These are phyloP conservation scores for Masticophis lateralis DNA, from an alignment of 2,797 vertebrate genomes.

Conservation along the genomic window DNA sequence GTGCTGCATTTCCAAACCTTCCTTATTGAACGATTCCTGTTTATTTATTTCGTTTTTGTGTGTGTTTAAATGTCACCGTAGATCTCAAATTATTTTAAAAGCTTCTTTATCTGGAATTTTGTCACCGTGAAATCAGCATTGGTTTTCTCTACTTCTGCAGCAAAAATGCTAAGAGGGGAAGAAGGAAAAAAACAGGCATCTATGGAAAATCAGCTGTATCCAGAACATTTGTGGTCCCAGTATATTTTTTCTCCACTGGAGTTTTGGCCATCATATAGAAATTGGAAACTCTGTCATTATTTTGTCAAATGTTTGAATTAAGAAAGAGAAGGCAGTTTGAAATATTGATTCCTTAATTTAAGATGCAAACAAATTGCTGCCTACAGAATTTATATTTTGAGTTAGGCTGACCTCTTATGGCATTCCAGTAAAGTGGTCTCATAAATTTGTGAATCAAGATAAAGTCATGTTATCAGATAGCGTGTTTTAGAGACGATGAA, in stretches of 20 bases:
- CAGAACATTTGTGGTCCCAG: constrained; percentile 2
- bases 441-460: neutral
- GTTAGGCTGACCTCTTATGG: constrained; percentile 3
- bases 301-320: neutral
- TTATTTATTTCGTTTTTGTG: neutral
- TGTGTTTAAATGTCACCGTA: constrained; percentile 4
- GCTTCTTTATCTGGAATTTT: constrained; percentile 11
- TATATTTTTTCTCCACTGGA: neutral
- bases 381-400: constrained; percentile 18
- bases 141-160: neutral
- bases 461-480: neutral
- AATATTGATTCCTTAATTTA: constrained; percentile 12
- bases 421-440: constrained; percentile 38
- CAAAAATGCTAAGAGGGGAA: neutral
- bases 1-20: neutral
- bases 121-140: constrained; percentile 17
- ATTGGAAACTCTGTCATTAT: neutral
- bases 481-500: neutral
- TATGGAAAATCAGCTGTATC: constrained; percentile 11
- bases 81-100: neutral
- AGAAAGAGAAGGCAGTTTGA: neutral
- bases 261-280: neutral
- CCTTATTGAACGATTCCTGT: constrained; percentile 8
- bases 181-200: neutral
- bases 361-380: constrained; percentile 14